Conservation (phyloP, 2,888 invertebrate genomes). For the Sinelater perroti region DNA sequence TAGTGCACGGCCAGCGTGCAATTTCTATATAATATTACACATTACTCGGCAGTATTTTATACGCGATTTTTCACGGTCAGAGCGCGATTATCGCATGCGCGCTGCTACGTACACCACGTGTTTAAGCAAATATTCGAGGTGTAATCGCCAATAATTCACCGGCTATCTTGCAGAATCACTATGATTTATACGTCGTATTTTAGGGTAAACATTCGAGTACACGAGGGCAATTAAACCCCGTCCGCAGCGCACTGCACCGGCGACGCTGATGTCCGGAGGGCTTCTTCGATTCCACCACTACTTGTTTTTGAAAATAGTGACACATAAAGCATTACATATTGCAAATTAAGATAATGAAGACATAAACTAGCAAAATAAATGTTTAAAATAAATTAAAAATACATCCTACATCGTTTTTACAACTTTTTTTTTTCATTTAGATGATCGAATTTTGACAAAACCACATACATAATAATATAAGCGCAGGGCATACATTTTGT, state of each 20-base stretch:
- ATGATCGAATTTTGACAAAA: no score
- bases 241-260: conserved; percentile 8
- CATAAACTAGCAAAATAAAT: no score
- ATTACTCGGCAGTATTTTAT: conserved; percentile 33
- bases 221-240: conserved; percentile 35
- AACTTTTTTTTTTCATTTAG: no score
- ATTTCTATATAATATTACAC: conserved; percentile 38
- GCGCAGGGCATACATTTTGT: no score
- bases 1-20: conserved; percentile 23
- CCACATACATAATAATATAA: no score
- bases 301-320: no score
- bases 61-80: conserved; percentile 41
- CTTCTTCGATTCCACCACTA: conserved; percentile 10
- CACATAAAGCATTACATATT: no score
- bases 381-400: no score
- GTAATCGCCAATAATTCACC: conserved; percentile 43
- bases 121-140: conserved; percentile 42
- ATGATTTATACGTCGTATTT: conserved; percentile 41
- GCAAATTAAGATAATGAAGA: no score
- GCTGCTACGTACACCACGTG: conserved; percentile 38
- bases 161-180: conserved; percentile 41
- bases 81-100: conserved; percentile 28
- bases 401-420: no score
- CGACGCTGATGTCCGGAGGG: conserved; percentile 3
- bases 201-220: conserved; percentile 38